Percentiles rank a stretch among this genome's conserved stretches.
phyloP scores from a whole-genome alignment of 2,113 vertebrate genomes.

The Felis chaus region DNA sequence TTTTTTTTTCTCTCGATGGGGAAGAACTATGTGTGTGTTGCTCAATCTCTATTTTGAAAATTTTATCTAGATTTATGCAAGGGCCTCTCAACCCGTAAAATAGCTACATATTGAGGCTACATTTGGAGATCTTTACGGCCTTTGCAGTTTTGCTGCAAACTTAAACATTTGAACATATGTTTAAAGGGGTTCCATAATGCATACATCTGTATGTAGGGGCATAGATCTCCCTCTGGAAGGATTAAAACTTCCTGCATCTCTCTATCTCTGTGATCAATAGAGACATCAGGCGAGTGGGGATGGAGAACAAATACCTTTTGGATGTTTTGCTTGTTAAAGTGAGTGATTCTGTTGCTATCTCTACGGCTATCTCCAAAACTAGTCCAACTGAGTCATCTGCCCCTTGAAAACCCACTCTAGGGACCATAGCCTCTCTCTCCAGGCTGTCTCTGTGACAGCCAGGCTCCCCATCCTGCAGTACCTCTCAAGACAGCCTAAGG shows the following conservation, averaged over 20 bases:
- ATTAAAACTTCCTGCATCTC: conserved; percentile 10
- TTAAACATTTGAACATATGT: conserved; percentile 44
- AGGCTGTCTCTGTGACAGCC: background rate
- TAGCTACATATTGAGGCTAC: conserved; percentile 24
- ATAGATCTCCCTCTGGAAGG: conserved; percentile 17
- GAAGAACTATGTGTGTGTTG: conserved; percentile 29
- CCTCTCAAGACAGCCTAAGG: background rate
- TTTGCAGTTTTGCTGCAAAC: conserved; percentile 43
- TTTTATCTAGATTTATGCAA: conserved; percentile 54
- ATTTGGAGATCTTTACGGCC: conserved; percentile 25
- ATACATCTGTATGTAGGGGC: background rate
- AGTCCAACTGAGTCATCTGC: background rate
- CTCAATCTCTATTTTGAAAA: conserved; percentile 49
- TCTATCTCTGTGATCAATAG: conserved; percentile 42
- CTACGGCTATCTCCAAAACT: background rate
- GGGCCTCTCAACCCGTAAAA: conserved; percentile 3
- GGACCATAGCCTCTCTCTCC: background rate
- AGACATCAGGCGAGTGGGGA: background rate
- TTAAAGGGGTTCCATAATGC: conserved; percentile 34
- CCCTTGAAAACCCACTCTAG: background rate
- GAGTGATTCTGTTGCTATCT: background rate
- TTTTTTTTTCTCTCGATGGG: background rate
- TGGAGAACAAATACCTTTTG: background rate
- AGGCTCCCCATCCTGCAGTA: background rate
- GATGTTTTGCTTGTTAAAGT: conserved; percentile 1